Percentiles rank a stretch among this genome's conserved stretches.
These are phyloP conservation scores for Melanogrammus aeglefinus DNA, from an alignment of 2,797 vertebrate species.

Conservation along the genomic window DNA sequence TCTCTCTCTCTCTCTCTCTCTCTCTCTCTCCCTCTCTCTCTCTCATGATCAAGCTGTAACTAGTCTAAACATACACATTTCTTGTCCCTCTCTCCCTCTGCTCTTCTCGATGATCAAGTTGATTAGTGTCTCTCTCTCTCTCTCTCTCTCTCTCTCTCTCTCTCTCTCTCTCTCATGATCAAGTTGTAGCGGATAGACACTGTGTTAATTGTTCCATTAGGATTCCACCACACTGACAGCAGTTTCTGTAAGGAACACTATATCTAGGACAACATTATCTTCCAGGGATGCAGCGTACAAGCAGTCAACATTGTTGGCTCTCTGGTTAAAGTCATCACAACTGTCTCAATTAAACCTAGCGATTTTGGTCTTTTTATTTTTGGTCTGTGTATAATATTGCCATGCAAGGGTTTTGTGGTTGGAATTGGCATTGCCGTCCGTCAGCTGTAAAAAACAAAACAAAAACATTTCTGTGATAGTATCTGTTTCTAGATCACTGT, in stretches of 20 bases:
- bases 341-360: background rate
- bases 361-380: too few species aligned
- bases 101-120: too few species aligned
- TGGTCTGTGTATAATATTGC: background rate
- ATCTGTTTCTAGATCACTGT: background rate
- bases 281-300: background rate
- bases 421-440: background rate
- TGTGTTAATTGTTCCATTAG: slow-evolving; percentile 70
- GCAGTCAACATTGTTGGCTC: background rate
- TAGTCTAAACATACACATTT: too few species aligned
- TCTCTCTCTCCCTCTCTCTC: background rate
- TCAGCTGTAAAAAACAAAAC: background rate
- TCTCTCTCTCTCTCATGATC: slow-evolving; percentile 30
- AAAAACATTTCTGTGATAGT: background rate
- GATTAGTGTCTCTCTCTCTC: too few species aligned
- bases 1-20: too few species aligned
- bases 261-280: background rate
- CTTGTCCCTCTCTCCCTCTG: too few species aligned
- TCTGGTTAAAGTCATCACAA: background rate
- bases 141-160: background rate
- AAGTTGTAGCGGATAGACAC: slow-evolving; percentile 42
- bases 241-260: slow-evolving; percentile 26
- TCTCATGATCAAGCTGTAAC: slow-evolving; percentile 43
- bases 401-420: background rate
- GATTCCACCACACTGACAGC: slow-evolving; percentile 23